phyloP scores from a whole-genome alignment of 1,140 invertebrate genomes.

The Drosophila mayri region DNA sequence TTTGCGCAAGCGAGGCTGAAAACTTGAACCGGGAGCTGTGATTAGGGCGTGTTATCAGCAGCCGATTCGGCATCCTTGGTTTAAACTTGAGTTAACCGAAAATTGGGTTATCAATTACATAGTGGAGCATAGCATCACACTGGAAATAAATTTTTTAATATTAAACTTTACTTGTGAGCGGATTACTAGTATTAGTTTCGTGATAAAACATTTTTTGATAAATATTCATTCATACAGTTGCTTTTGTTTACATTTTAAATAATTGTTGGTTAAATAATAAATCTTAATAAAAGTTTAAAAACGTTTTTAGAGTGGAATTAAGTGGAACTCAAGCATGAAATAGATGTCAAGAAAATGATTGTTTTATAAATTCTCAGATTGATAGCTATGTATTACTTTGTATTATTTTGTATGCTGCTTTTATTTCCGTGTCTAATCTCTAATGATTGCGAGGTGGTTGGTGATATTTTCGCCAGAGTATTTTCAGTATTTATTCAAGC shows the following conservation, averaged over 20 bases:
- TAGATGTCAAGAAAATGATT: neutral
- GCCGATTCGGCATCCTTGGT: neutral
- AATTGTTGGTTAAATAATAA: no score
- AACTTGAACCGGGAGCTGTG: constrained; percentile 65
- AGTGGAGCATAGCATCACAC: constrained; percentile 12
- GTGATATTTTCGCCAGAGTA: constrained; percentile 44
- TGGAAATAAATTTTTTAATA: neutral
- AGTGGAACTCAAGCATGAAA: neutral
- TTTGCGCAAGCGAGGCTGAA: constrained; percentile 61
- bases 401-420: neutral
- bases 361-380: neutral
- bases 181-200: no score
- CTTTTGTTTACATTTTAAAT: no score
- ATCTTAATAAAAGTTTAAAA: no score
- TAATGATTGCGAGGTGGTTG: constrained; percentile 14
- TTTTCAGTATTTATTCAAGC: constrained; percentile 60
- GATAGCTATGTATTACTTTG: neutral
- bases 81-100: constrained; percentile 51
- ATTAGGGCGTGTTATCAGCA: constrained; percentile 59
- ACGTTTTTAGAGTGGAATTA: no score
- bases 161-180: no score
- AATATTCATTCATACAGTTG: no score
- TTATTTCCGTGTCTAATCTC: constrained; percentile 13
- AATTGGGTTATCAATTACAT: constrained; percentile 59
- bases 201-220: no score